phyloP scores from a whole-genome alignment of 2,113 vertebrate species.

The Herpetotheres cachinnans region DNA sequence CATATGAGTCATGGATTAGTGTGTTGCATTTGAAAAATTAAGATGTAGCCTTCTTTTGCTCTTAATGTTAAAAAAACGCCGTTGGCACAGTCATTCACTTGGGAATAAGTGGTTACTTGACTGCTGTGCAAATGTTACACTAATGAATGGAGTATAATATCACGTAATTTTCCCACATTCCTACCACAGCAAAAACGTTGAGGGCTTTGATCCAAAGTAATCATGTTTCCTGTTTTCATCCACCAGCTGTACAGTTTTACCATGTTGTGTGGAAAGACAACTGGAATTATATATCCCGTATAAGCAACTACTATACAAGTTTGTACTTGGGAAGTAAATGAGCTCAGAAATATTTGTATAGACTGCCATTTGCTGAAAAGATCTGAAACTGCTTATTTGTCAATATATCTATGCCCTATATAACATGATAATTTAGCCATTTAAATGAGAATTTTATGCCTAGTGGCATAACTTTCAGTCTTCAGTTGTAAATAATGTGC shows the following conservation, averaged over 20 bases:
- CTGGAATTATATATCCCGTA: not conserved
- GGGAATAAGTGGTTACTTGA: not conserved
- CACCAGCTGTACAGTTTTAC: not conserved
- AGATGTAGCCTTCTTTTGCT: not conserved
- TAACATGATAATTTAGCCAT: not conserved
- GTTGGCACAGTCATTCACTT: not conserved
- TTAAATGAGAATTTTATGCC: conserved; percentile 43
- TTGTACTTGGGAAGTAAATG: not conserved
- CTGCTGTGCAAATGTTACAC: not conserved
- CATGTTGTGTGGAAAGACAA: not conserved
- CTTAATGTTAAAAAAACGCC: not conserved
- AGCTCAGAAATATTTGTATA: not conserved
- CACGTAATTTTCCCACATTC: not conserved
- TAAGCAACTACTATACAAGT: not conserved
- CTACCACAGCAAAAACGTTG: not conserved
- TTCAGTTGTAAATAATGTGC: not conserved
- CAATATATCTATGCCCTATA: not conserved
- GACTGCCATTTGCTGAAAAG: not conserved
- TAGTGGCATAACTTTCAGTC: not conserved
- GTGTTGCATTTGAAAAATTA: not conserved
- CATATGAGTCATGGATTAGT: not conserved
- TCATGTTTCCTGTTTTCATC: not conserved
- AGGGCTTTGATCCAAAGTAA: conserved; percentile 6
- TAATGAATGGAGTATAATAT: not conserved
- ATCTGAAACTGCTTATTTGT: not conserved